These are phyloP conservation scores for Hirundo rustica DNA, from an alignment of 2,797 vertebrate genomes.

Conservation along the genomic window DNA sequence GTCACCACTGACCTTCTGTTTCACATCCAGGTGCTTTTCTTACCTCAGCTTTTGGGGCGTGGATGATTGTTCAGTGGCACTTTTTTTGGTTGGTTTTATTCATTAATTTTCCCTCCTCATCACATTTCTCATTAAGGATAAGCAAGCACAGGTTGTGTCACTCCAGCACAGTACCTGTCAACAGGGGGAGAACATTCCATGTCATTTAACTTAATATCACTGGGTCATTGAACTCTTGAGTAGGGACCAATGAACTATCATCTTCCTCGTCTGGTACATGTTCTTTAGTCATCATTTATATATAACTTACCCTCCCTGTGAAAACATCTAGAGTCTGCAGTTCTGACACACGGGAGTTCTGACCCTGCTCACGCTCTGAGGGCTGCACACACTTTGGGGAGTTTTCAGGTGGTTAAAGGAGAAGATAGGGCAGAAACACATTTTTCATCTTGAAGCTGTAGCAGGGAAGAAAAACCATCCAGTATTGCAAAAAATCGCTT, in stretches of 20 bases:
- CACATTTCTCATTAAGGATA: neutral
- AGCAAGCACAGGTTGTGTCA: neutral
- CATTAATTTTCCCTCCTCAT: neutral
- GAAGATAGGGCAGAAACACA: neutral
- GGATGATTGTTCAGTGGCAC: neutral
- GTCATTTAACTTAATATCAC: neutral
- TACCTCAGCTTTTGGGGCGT: neutral
- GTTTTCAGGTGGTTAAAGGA: neutral
- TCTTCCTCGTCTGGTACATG: neutral
- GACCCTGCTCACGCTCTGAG: neutral
- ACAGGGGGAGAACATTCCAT: neutral
- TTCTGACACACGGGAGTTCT: neutral
- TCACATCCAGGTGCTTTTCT: neutral
- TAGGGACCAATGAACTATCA: neutral
- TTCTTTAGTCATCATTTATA: constrained; percentile 15
- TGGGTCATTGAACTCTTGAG: neutral
- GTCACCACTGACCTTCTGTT: neutral
- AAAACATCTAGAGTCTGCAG: neutral
- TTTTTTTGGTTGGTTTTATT: neutral
- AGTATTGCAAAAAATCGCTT: neutral
- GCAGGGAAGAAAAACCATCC: neutral
- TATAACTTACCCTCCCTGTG: neutral
- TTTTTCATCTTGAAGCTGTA: neutral
- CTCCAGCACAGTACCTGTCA: neutral
- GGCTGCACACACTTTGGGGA: too few species aligned